A percentile compares a stretch with the other conserved stretches of the same genome.
These are phyloP conservation scores for Notolepis coatsorum DNA, from an alignment of 2,797 vertebrate genomes.

Conservation along the genomic window DNA sequence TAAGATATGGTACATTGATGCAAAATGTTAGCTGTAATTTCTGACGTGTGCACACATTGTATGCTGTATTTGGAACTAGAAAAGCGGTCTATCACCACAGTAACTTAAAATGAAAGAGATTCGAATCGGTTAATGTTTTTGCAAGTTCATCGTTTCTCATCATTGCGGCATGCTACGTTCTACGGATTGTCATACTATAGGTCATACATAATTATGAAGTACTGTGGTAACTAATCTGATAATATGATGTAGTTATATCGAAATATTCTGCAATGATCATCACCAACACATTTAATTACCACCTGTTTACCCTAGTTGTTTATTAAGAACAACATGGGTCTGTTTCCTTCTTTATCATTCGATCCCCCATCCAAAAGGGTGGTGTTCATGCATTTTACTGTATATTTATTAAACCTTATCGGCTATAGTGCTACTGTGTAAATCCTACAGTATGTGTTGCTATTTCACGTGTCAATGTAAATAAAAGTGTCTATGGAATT, in stretches of 20 bases:
- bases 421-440: constrained; percentile 70
- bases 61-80: constrained; percentile 42
- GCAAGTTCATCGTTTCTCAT: constrained; percentile 20
- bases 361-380: constrained; percentile 22
- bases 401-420: constrained; percentile 80
- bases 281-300: too few species aligned
- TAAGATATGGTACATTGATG: constrained; percentile 72
- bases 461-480: constrained; percentile 77
- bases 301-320: too few species aligned
- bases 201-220: too few species aligned
- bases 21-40: constrained; percentile 61
- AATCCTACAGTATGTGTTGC: constrained; percentile 67
- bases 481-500: constrained; percentile 77
- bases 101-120: constrained; percentile 41
- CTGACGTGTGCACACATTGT: constrained; percentile 49
- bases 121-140: constrained; percentile 27
- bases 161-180: constrained; percentile 2
- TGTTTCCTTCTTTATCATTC: too few species aligned
- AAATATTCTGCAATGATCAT: too few species aligned
- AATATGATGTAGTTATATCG: too few species aligned
- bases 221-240: too few species aligned
- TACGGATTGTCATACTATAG: not conserved
- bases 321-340: too few species aligned
- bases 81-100: constrained; percentile 50
- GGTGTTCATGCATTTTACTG: constrained; percentile 58